Percentiles rank a stretch among this genome's conserved stretches.
Conservation (phyloP, 2,888 invertebrate species). For the Tridacna crocea region DNA sequence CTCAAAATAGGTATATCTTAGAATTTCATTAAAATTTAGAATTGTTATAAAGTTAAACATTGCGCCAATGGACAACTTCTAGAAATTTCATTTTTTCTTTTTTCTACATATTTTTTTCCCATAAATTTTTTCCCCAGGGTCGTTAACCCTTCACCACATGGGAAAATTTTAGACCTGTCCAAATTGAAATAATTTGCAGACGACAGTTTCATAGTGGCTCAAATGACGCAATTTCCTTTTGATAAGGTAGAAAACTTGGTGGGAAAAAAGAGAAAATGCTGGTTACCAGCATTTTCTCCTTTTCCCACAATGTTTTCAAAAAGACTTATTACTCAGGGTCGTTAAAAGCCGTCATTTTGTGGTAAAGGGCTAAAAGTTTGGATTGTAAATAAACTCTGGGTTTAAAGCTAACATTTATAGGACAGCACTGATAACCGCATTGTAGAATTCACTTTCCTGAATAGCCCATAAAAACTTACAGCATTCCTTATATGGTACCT, state of each 20-base stretch:
- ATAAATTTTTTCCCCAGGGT: too few relatives aligned
- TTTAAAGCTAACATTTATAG: not conserved
- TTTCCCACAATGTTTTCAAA: not conserved
- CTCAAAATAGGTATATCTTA: not conserved
- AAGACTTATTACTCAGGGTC: not conserved
- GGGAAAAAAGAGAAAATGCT: constrained; percentile 6
- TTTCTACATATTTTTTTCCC: too few relatives aligned
- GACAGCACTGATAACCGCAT: not conserved
- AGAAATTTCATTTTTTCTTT: too few relatives aligned
- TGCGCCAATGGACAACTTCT: too few relatives aligned
- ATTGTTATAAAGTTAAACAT: too few relatives aligned
- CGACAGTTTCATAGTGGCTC: too few relatives aligned
- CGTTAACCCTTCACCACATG: too few relatives aligned
- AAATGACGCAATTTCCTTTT: too few relatives aligned
- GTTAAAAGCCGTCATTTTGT: not conserved
- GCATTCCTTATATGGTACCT: not conserved
- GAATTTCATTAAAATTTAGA: not conserved
- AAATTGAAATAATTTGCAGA: too few relatives aligned
- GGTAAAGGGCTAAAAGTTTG: not conserved
- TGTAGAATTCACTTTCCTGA: not conserved
- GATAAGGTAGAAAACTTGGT: too few relatives aligned
- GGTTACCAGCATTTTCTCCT: not conserved
- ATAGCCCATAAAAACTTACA: constrained; percentile 1
- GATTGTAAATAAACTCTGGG: not conserved
- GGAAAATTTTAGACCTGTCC: too few relatives aligned